phyloP scores from a whole-genome alignment of 2,113 vertebrate species.

The Sorex araneus region DNA sequence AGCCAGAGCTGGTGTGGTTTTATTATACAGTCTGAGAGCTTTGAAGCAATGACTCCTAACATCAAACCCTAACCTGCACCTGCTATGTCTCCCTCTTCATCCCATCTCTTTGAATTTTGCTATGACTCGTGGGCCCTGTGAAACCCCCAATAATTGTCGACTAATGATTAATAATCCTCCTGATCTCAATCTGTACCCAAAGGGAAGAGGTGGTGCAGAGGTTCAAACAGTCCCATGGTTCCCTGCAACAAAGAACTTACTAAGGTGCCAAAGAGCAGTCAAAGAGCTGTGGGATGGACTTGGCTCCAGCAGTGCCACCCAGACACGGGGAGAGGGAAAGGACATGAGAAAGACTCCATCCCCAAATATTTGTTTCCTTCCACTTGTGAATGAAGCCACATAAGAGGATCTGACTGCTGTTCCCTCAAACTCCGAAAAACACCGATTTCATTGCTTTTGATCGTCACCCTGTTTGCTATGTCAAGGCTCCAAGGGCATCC shows the following conservation, averaged over 20 bases:
- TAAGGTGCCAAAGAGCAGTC: not conserved
- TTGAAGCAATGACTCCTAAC: slow-evolving; percentile 39
- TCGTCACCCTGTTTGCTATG: not conserved
- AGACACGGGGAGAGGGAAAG: not conserved
- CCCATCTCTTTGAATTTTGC: slow-evolving; percentile 56
- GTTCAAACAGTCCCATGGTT: slow-evolving; percentile 31
- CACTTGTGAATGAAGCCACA: slow-evolving; percentile 19
- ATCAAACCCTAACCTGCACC: slow-evolving; percentile 55
- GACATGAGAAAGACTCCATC: not conserved
- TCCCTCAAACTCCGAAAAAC: slow-evolving; percentile 36
- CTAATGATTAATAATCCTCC: slow-evolving; percentile 39
- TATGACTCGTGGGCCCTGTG: slow-evolving; percentile 37
- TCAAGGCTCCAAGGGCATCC: no score
- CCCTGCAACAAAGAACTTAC: not conserved
- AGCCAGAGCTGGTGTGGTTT: slow-evolving; percentile 41
- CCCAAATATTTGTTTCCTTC: not conserved
- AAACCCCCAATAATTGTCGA: slow-evolving; percentile 49
- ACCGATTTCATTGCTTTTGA: slow-evolving; percentile 44
- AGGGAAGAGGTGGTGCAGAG: not conserved
- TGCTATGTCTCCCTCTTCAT: slow-evolving; percentile 52
- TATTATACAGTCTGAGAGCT: slow-evolving; percentile 35
- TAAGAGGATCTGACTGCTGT: slow-evolving; percentile 4
- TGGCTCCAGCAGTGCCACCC: not conserved
- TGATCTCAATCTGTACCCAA: slow-evolving; percentile 39
- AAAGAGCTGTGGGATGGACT: not conserved